Conservation (phyloP, 2,113 vertebrate genomes). For the Aegotheles bennettii region DNA sequence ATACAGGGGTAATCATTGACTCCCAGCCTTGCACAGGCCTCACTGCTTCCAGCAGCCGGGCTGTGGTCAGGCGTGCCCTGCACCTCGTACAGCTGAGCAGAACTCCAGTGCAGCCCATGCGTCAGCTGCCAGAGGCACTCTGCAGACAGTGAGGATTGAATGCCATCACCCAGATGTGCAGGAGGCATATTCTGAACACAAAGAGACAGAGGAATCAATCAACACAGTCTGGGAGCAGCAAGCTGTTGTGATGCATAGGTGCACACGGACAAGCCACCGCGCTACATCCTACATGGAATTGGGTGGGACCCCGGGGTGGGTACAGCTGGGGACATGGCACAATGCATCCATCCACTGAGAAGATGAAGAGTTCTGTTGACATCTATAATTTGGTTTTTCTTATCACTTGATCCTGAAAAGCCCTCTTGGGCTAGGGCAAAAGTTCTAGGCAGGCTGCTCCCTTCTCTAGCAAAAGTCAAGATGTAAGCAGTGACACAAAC, state of each 20-base stretch:
- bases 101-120: not conserved
- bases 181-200: not conserved
- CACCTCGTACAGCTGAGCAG: not conserved
- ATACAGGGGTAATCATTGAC: not conserved
- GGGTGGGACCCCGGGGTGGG: not conserved
- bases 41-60: rapidly evolving
- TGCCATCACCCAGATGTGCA: not conserved
- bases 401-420: not conserved
- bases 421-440: not conserved
- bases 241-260: not conserved
- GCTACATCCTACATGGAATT: rapidly evolving
- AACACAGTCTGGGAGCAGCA: rapidly evolving
- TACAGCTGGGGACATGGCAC: not conserved
- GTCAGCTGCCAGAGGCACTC: not conserved
- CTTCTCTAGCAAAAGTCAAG: conserved; percentile 2
- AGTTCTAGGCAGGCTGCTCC: not conserved
- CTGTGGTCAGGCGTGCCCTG: rapidly evolving
- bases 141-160: rapidly evolving
- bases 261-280: rapidly evolving
- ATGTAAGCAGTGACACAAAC: not conserved
- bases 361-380: not conserved
- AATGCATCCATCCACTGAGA: not conserved
- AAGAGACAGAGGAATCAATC: not conserved
- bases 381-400: not conserved
- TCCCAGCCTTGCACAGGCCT: not conserved